phyloP scores from a whole-genome alignment of 1,140 invertebrate species.

The Coptotermes formosanus region DNA sequence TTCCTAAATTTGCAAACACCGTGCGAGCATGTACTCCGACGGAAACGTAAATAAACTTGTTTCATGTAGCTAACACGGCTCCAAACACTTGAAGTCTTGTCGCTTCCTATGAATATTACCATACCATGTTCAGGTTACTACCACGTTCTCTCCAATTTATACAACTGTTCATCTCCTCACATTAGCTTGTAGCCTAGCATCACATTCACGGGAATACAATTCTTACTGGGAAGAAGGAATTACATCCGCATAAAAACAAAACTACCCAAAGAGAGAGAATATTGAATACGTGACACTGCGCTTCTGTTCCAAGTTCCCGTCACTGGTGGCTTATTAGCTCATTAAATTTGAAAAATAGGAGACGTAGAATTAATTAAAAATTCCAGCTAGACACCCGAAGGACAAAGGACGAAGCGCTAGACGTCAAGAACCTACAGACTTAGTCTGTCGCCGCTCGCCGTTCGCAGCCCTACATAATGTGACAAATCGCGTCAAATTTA shows the following conservation, averaged over 20 bases:
- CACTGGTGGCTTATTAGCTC: background rate
- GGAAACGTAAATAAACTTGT: background rate
- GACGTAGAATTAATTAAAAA: slow-evolving; percentile 4
- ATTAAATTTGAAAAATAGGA: background rate
- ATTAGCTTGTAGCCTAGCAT: background rate
- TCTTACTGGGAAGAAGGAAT: background rate
- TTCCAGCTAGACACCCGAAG: background rate
- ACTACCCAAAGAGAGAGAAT: background rate
- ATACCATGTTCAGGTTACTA: background rate
- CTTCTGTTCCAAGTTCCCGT: background rate
- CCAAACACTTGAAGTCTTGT: background rate
- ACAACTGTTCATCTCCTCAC: background rate
- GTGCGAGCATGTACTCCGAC: background rate
- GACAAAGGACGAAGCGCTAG: too few relatives aligned
- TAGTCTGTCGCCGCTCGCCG: too few relatives aligned
- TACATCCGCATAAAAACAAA: background rate
- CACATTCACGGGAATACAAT: background rate
- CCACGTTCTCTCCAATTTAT: background rate
- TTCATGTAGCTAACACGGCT: background rate
- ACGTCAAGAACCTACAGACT: too few relatives aligned
- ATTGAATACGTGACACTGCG: background rate
- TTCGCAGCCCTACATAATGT: too few relatives aligned
- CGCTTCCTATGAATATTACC: background rate
- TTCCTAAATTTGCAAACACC: background rate
- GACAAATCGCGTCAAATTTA: too few relatives aligned